phyloP scores from a whole-genome alignment of 2,113 vertebrate genomes.

The Tetrao urogallus region DNA sequence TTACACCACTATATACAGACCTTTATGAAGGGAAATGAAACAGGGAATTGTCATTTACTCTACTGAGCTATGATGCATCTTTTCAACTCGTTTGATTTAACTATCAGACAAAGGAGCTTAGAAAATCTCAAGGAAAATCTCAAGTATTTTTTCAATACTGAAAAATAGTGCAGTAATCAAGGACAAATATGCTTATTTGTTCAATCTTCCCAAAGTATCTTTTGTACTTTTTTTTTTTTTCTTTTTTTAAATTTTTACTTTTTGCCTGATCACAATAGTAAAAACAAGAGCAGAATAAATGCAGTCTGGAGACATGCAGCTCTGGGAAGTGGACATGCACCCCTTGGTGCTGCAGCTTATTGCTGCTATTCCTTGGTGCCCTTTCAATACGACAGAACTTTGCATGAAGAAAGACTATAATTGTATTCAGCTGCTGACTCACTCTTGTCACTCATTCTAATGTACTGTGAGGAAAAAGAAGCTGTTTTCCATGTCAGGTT shows the following conservation, averaged over 20 bases:
- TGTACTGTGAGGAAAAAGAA: neutral
- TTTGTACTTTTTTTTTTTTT: neutral
- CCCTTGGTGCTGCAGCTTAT: conserved; percentile 13
- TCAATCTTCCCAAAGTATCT: neutral
- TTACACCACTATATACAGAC: neutral
- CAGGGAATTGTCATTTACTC: neutral
- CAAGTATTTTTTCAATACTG: neutral
- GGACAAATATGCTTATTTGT: neutral
- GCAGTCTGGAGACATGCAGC: neutral
- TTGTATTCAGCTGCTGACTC: conserved; percentile 44
- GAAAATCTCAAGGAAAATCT: neutral
- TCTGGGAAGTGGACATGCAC: neutral
- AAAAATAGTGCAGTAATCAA: neutral
- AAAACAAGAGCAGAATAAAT: neutral
- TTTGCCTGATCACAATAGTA: neutral
- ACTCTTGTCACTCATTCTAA: neutral
- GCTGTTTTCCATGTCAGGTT: neutral
- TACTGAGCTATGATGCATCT: neutral
- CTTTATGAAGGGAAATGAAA: neutral
- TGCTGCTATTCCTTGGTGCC: neutral
- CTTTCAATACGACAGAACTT: conserved; percentile 26
- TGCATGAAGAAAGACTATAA: conserved; percentile 32
- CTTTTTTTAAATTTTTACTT: neutral
- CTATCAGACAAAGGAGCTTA: neutral
- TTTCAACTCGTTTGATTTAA: neutral